These are phyloP conservation scores for Echinops telfairi DNA, from an alignment of 2,113 vertebrate species.

Conservation along the genomic window DNA sequence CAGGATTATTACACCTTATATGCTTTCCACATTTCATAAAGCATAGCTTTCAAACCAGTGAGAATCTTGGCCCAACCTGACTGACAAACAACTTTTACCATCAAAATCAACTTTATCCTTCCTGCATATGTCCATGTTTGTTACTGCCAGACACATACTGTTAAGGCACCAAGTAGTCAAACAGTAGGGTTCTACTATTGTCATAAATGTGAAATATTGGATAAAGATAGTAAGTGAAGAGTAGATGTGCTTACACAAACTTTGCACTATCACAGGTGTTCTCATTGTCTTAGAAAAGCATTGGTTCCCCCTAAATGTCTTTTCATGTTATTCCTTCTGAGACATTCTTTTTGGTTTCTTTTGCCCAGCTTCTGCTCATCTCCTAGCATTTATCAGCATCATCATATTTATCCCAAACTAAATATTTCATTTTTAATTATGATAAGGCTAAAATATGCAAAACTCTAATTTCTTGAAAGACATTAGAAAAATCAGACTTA, in stretches of 20 bases:
- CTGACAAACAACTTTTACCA: too few species aligned
- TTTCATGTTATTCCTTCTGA: neutral
- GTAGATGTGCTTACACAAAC: neutral
- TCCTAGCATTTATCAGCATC: neutral
- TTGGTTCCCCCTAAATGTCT: neutral
- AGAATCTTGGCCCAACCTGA: too few species aligned
- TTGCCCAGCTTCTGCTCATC: neutral
- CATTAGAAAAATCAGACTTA: neutral
- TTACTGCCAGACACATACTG: too few species aligned
- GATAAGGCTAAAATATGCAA: neutral
- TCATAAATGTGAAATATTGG: too few species aligned
- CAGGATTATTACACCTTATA: too few species aligned
- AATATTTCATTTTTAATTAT: neutral
- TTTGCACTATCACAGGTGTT: neutral
- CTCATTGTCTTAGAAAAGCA: neutral
- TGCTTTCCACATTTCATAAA: too few species aligned
- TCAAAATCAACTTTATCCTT: too few species aligned
- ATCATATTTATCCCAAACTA: slow-evolving; percentile 16
- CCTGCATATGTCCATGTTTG: too few species aligned
- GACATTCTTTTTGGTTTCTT: neutral
- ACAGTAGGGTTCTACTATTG: too few species aligned
- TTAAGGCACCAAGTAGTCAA: too few species aligned
- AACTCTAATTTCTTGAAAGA: slow-evolving; percentile 6
- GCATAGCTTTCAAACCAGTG: too few species aligned
- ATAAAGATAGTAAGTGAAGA: too few species aligned